Base-by-base conservation (phyloP, 2,888 invertebrate genomes). In the Pollenia griseotomentosa region DNA sequence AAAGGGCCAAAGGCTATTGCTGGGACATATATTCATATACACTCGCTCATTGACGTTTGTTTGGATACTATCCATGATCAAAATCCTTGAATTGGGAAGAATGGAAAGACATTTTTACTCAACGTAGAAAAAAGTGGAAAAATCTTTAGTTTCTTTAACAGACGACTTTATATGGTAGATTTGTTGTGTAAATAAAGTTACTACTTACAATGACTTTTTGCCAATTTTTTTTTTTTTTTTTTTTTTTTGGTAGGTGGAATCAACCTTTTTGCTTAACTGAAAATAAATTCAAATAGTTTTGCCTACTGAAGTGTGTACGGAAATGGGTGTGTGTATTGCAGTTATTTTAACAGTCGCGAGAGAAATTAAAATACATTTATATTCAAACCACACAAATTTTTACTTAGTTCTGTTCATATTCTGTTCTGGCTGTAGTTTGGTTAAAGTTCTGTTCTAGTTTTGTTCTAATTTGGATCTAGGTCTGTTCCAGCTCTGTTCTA, bases 1-100 rank as follows among this genome's bases (percentile, higher is more conserved):
- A 74, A 66, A 73, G 42, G 73, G 78, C 87, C 81, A 87, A 57
- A 73, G 84, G 87, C 87, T 66, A 87, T 83, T 80, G 55, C 78
- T 81, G 84, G 48, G 59, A 66, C 80, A 81, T 48, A 33, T 33
- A 87, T 44, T 68, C 53, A 46, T 66, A 59, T 57, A 12, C 63
- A 73, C 51, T 65, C 16, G 42, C 8, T 61, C 61, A 51, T 63
- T 16, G 63, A 33, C 11, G 33, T 12, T 44, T 9, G 16, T 10
- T 46, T 16, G 3, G 12, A 48, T 51, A 46, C 10, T 44, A 68
- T 19, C 33, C 33, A 33, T 75, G 33, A 53, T 53, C n/a, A 51
- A 63, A 46, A 63, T 77, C 63, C 40, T 0, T 68, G 61, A 48
- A 59, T 68, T 23, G 16, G 8, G 53, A 59, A 77, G 48, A 75